These are phyloP conservation scores for Agelastica alni DNA, from an alignment of 2,888 invertebrate genomes.

Conservation along the genomic window DNA sequence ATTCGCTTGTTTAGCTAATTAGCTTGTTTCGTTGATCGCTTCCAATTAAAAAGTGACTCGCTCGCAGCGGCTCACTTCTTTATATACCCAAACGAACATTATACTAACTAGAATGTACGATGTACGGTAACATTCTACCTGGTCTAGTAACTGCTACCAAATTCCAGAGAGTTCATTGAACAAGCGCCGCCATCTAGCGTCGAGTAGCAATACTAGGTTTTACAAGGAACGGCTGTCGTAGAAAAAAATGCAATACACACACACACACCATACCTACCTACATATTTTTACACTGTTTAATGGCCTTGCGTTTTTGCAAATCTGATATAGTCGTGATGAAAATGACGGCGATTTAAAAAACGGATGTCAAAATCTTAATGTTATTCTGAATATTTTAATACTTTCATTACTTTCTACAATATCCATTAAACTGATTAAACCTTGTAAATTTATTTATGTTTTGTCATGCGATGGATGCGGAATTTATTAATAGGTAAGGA, in stretches of 20 bases:
- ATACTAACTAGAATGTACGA: too few species aligned
- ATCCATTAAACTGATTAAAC: too few species aligned
- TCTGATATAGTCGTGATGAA: too few species aligned
- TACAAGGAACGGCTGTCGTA: not conserved
- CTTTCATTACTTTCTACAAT: too few species aligned
- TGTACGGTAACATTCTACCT: too few species aligned
- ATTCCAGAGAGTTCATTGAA: not conserved
- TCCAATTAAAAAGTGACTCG: not conserved
- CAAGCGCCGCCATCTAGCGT: not conserved
- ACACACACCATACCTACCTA: too few species aligned
- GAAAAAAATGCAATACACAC: not conserved
- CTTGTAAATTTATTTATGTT: too few species aligned
- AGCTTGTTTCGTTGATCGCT: too few species aligned
- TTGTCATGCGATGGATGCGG: not conserved
- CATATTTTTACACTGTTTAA: too few species aligned
- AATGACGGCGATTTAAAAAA: not conserved
- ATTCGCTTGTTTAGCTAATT: too few species aligned
- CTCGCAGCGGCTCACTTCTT: not conserved
- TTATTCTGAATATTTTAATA: too few species aligned
- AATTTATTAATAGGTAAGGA: not conserved
- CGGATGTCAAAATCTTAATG: not conserved
- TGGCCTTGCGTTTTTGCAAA: slow-evolving; percentile 6
- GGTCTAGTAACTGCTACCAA: not conserved
- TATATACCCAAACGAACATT: not conserved
- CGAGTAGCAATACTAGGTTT: too few species aligned